Conservation (phyloP, 1,140 invertebrate species). For the Leucophenga varia region DNA sequence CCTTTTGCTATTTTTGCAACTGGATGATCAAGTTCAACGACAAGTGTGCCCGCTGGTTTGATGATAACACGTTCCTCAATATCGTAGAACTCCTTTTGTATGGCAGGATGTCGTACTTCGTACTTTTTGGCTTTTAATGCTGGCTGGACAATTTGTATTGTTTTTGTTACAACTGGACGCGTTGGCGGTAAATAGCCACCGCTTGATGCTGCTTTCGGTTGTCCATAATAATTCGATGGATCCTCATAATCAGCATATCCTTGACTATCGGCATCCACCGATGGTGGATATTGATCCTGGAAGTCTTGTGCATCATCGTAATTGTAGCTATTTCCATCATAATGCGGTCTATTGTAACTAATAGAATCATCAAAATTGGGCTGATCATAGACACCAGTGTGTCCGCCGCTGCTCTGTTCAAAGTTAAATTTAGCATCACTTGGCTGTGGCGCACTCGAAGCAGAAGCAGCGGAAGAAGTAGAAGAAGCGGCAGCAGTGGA, state of each 20-base stretch:
- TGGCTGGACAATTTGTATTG: constrained; percentile 50
- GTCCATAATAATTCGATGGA: constrained; percentile 21
- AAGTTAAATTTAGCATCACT: constrained; percentile 9
- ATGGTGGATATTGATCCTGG: constrained; percentile 42
- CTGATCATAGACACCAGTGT: constrained; percentile 17
- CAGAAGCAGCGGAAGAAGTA: not conserved
- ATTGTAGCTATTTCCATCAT: constrained; percentile 28
- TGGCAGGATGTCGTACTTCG: constrained; percentile 65
- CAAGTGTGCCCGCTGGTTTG: constrained; percentile 64
- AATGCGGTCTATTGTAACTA: constrained; percentile 38
- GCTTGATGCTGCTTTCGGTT: constrained; percentile 26
- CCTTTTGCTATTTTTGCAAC: constrained; percentile 63
- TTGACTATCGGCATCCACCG: constrained; percentile 30
- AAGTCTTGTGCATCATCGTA: constrained; percentile 43
- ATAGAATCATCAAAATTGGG: constrained; percentile 18
- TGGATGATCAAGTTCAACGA: constrained; percentile 65
- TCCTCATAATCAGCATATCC: constrained; percentile 39
- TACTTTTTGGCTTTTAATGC: constrained; percentile 51
- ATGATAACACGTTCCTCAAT: constrained; percentile 66
- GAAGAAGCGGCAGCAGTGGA: not conserved
- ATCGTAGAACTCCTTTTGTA: constrained; percentile 69
- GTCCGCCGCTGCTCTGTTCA: too few relatives aligned
- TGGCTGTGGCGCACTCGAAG: constrained; percentile 10
- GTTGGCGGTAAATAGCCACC: constrained; percentile 20
- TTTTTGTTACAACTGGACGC: constrained; percentile 47